phyloP scores from a whole-genome alignment of 2,797 vertebrate species.

The Spondyliosoma cantharus region DNA sequence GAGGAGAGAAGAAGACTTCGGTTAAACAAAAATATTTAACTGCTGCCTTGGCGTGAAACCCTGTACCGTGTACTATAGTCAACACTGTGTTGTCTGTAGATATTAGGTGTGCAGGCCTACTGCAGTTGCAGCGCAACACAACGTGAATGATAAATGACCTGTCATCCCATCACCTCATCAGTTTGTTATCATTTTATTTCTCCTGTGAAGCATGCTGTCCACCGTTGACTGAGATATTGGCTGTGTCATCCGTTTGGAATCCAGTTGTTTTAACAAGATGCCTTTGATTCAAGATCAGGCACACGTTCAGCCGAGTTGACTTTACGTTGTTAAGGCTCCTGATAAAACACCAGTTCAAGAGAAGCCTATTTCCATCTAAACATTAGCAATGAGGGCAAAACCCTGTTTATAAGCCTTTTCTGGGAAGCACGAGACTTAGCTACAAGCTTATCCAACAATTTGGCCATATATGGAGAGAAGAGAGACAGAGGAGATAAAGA shows the following conservation, averaged over 20 bases:
- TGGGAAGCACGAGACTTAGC: slow-evolving; percentile 16
- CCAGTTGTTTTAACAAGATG: slow-evolving; percentile 50
- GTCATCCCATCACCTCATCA: slow-evolving; percentile 13
- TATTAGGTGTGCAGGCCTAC: neutral
- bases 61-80: neutral
- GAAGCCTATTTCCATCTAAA: slow-evolving; percentile 17
- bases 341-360: slow-evolving; percentile 21
- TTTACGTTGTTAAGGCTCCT: neutral
- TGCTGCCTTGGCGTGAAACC: neutral
- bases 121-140: neutral
- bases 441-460: slow-evolving; percentile 7
- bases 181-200: slow-evolving; percentile 36
- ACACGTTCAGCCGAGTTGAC: neutral
- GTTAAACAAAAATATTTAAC: too few relatives aligned
- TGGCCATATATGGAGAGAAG: slow-evolving; percentile 58
- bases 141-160: slow-evolving; percentile 53
- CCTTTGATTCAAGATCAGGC: slow-evolving; percentile 42
- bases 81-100: neutral
- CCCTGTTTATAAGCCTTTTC: slow-evolving; percentile 44
- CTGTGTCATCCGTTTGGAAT: slow-evolving; percentile 50
- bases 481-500: slow-evolving; percentile 24
- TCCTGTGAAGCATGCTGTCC: slow-evolving; percentile 40
- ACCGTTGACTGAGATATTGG: slow-evolving; percentile 40
- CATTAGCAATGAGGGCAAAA: slow-evolving; percentile 22
- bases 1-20: neutral